phyloP scores from a whole-genome alignment of 2,888 invertebrate genomes.

The Crematogaster levior region DNA sequence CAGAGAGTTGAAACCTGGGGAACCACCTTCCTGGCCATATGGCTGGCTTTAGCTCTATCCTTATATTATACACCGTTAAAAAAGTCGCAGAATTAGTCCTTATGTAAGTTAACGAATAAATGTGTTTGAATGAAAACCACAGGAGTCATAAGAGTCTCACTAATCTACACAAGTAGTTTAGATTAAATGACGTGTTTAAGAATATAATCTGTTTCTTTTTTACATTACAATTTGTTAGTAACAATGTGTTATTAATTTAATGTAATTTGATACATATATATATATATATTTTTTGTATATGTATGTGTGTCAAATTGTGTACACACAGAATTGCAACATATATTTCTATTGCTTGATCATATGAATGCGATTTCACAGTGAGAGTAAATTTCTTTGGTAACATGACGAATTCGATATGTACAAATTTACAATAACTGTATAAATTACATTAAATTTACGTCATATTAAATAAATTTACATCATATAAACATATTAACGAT shows the following conservation, averaged over 20 bases:
- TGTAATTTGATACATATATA: conserved; percentile 8
- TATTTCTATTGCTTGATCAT: neutral
- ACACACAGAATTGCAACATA: neutral
- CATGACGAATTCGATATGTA: neutral
- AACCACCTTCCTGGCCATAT: conserved; percentile 92
- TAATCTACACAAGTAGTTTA: neutral
- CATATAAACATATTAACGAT: too few relatives aligned
- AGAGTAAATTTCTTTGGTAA: neutral
- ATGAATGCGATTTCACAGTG: neutral
- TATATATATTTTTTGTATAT: too few relatives aligned
- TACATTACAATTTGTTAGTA: too few relatives aligned
- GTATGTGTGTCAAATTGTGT: too few relatives aligned
- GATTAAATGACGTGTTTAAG: neutral
- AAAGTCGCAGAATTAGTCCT: conserved; percentile 18
- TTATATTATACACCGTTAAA: conserved; percentile 11
- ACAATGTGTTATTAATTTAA: neutral
- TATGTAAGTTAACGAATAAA: conserved; percentile 30
- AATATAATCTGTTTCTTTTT: conserved; percentile 10
- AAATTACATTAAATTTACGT: neutral
- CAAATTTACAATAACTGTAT: neutral
- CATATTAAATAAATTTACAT: too few relatives aligned
- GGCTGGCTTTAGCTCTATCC: too few relatives aligned
- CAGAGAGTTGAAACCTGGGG: conserved; percentile 88
- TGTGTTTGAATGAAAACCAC: neutral
- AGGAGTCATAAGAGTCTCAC: neutral